phyloP scores from a whole-genome alignment of 2,888 invertebrate species.

The Drosophila mercatorum region DNA sequence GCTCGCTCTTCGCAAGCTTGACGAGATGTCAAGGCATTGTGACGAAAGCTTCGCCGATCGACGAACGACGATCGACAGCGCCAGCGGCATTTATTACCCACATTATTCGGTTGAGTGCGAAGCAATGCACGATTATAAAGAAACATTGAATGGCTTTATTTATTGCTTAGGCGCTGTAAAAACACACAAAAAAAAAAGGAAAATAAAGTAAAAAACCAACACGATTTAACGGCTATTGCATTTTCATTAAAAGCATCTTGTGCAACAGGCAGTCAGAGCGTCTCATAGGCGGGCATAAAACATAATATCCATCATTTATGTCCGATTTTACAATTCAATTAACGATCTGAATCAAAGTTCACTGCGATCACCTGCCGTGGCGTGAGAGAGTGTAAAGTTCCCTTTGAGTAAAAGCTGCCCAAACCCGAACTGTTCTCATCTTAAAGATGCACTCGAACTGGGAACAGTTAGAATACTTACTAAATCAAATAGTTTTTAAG shows the following conservation, averaged over 20 bases:
- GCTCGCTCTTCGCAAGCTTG: constrained; percentile 37
- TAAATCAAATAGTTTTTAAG: not conserved
- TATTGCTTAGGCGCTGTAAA: constrained; percentile 53
- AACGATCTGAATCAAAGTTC: constrained; percentile 14
- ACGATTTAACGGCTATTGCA: constrained; percentile 36
- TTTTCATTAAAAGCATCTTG: constrained; percentile 40
- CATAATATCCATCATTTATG: constrained; percentile 38
- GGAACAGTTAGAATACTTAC: not conserved
- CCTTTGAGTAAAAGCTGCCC: not conserved
- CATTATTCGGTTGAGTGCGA: constrained; percentile 69
- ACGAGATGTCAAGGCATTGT: constrained; percentile 56
- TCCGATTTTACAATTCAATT: constrained; percentile 33
- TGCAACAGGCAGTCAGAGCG: constrained; percentile 29
- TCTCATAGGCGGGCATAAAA: constrained; percentile 34
- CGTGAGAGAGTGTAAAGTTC: not conserved
- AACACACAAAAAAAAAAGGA: constrained; percentile 33
- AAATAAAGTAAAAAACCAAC: not conserved
- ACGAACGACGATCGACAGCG: constrained; percentile 21
- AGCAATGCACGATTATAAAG: constrained; percentile 60
- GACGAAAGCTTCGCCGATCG: constrained; percentile 42
- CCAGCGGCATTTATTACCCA: constrained; percentile 52
- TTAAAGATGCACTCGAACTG: not conserved
- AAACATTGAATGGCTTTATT: constrained; percentile 26
- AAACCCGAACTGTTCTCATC: not conserved
- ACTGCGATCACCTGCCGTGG: not conserved